Evolutionary conservation across 2,113 vertebrate genomes (phyloP), one percentile per base, ranked within the genome.

Genomic region (Mastomys coucha): DNA sequence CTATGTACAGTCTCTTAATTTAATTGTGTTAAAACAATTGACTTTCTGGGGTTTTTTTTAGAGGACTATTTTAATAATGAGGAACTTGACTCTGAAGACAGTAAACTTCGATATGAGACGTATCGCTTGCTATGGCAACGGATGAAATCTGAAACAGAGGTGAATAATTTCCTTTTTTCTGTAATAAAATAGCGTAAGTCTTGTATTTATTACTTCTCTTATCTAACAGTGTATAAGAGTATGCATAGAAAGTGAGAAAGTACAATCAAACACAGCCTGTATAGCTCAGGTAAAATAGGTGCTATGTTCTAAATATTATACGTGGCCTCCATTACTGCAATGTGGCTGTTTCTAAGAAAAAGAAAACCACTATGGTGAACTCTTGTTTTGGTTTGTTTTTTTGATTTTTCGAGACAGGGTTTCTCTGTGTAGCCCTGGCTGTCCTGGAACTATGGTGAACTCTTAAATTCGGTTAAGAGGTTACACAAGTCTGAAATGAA

Each of bases 121-220:
- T 99, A 98, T 91, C 99, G 99, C 96, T 98, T 98, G 20, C 98
- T 99, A 19, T 99, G 99, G 99, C 98, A 98, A 89, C 98, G 99
- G 70, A 99, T 99, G 97, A 99, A 99, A 98, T 96, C 36, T 0
- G 98, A 99, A 98, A 99, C 99, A 19, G 98, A 99, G 99, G 99
- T 99, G 96, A 98, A 97, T 97, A 10, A 24, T 39, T 93, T 70
- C 75, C 78, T 86, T 63, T 96, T 96, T 96, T 96, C 56, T 45
- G 77, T 93, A 69, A n/a, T 70, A 70, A 8, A 96, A 73, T 76
- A 88, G 67, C 81, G 16, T 39, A 65, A 73, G 81, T 90, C 58
- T 96, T 11, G 58, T 5, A 1, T 12, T 58, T 98, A 22, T 89
- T 97, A 63, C 24, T 53, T 96, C 17, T 17, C 33, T 24, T 96